Percentiles rank a stretch among this genome's conserved stretches.
These are phyloP conservation scores for Pandemis cinnamomeana DNA, from an alignment of 2,888 invertebrate genomes.

Conservation along the genomic window DNA sequence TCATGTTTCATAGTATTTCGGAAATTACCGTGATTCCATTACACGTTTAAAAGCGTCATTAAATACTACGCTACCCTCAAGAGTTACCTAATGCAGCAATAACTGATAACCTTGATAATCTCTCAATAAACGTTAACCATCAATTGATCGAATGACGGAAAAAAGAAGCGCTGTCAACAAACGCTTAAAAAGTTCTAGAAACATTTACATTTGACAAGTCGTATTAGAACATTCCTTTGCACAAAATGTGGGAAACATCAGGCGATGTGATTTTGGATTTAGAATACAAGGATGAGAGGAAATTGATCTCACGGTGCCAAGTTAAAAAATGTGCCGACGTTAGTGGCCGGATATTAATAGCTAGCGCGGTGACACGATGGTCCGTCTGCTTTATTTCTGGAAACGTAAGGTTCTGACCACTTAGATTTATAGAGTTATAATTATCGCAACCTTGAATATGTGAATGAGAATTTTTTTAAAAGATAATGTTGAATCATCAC, in stretches of 20 bases:
- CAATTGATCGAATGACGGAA: not conserved
- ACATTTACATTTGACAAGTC: too few relatives aligned
- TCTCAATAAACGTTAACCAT: too few relatives aligned
- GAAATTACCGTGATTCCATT: too few relatives aligned
- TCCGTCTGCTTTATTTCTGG: conserved; percentile 63
- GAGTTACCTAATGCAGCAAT: too few relatives aligned
- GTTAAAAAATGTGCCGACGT: conserved; percentile 65
- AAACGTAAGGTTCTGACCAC: conserved; percentile 51
- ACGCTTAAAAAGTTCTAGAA: not conserved
- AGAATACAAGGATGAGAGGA: conserved; percentile 71
- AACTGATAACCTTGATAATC: too few relatives aligned
- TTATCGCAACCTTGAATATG: conserved; percentile 13
- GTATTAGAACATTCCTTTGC: conserved; percentile 40
- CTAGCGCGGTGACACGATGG: conserved; percentile 64
- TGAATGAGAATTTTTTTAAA: not conserved
- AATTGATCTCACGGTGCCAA: conserved; percentile 68
- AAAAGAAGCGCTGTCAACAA: not conserved
- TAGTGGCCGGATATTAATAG: conserved; percentile 73
- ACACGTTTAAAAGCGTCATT: too few relatives aligned
- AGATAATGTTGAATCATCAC: not conserved
- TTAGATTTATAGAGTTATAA: conserved; percentile 45
- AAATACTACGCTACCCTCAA: too few relatives aligned
- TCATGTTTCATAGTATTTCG: too few relatives aligned
- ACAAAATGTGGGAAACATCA: conserved; percentile 56
- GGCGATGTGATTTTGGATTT: conserved; percentile 65